Evolutionary conservation across 2,113 vertebrate species (phyloP).

Genomic region (Lampris incognitus): DNA sequence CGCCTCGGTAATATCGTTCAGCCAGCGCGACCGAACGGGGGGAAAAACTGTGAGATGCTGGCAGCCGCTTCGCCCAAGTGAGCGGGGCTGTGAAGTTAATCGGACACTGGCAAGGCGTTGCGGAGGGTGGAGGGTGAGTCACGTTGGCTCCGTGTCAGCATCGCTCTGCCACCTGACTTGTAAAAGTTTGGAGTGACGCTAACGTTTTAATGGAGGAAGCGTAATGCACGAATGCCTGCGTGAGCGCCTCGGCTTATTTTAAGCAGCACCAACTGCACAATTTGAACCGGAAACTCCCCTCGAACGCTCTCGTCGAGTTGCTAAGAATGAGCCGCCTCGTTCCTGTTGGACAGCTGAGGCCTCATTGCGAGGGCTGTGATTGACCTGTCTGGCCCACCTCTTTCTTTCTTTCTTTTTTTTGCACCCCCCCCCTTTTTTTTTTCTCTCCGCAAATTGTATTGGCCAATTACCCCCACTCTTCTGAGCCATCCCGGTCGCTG

Average conservation of each 20-base stretch:
- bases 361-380: not conserved
- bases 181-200: not conserved
- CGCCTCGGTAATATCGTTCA: constrained; percentile 43
- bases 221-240: not conserved
- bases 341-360: not conserved
- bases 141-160: constrained; percentile 25
- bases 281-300: not conserved
- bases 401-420: not conserved
- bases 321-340: not conserved
- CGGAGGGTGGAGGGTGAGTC: not conserved
- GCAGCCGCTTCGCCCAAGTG: constrained; percentile 7
- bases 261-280: not conserved
- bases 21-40: constrained; percentile 29
- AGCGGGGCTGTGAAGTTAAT: constrained; percentile 26
- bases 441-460: no score
- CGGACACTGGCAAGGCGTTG: constrained; percentile 22
- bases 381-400: not conserved
- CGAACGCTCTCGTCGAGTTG: not conserved
- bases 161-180: not conserved
- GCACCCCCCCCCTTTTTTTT: no score
- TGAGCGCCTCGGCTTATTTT: not conserved
- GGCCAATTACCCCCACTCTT: no score
- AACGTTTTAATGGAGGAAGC: constrained; percentile 12
- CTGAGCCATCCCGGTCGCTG: no score
- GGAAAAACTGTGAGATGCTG: constrained; percentile 24